Percentiles rank a stretch among this genome's conserved stretches.
Conservation (phyloP, 2,113 vertebrate genomes). For the Hippoglossus stenolepis region DNA sequence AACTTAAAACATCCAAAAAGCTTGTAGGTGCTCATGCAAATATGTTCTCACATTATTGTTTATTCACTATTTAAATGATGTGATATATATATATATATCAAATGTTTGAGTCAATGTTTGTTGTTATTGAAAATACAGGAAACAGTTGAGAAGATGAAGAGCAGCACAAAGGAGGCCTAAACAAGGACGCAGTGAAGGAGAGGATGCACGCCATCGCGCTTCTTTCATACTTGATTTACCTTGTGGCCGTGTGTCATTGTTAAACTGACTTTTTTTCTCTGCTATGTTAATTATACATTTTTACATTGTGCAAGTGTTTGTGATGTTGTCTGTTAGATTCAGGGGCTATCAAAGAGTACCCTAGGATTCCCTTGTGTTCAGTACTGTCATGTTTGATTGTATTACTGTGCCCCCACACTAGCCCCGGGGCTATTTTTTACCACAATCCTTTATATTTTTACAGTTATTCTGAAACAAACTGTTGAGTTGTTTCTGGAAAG, state of each 20-base stretch:
- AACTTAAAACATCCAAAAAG: not conserved
- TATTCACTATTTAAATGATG: not conserved
- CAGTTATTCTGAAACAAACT: slow-evolving; percentile 56
- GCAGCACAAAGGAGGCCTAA: slow-evolving; percentile 93
- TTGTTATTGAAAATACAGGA: slow-evolving; percentile 81
- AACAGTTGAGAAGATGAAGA: slow-evolving; percentile 92
- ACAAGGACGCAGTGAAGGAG: slow-evolving; percentile 42
- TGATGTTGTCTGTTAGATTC: slow-evolving; percentile 70
- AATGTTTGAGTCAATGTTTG: not conserved
- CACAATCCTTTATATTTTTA: slow-evolving; percentile 68
- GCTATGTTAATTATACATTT: slow-evolving; percentile 71
- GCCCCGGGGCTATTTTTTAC: slow-evolving; percentile 64
- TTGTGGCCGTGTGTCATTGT: slow-evolving; percentile 60
- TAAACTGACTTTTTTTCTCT: slow-evolving; percentile 67
- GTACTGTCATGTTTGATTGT: slow-evolving; percentile 80
- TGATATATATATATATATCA: not conserved
- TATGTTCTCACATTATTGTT: not conserved
- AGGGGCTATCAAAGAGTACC: slow-evolving; percentile 58
- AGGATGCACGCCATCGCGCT: slow-evolving; percentile 55
- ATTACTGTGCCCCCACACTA: slow-evolving; percentile 74
- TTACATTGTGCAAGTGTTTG: slow-evolving; percentile 65
- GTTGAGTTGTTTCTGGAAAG: slow-evolving; percentile 56
- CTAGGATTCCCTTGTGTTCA: slow-evolving; percentile 69
- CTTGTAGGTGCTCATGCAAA: not conserved
- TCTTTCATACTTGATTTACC: slow-evolving; percentile 76